Conservation (phyloP, 2,797 vertebrate genomes). For the Platalea minor region DNA sequence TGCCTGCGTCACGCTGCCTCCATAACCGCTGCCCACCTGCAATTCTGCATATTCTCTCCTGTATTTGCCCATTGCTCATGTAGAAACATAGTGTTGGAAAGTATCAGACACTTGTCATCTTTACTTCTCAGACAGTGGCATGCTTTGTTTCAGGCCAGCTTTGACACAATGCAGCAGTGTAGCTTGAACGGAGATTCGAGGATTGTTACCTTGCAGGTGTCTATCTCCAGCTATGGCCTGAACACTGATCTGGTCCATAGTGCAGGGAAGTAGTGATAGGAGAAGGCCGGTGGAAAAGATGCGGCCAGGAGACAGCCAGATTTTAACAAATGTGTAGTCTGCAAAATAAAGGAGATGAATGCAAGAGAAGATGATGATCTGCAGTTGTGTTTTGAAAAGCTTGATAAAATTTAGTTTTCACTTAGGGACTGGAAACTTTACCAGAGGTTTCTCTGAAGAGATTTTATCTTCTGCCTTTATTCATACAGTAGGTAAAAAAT, state of each 20-base stretch:
- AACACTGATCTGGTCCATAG: neutral
- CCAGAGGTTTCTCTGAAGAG: neutral
- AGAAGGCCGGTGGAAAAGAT: neutral
- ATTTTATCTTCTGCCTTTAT: neutral
- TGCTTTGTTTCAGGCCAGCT: neutral
- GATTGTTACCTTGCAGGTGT: neutral
- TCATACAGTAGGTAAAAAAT: neutral
- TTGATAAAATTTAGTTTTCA: neutral
- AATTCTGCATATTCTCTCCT: neutral
- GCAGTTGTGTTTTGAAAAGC: neutral
- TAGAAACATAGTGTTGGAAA: neutral
- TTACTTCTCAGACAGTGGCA: neutral
- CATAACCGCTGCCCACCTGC: rapidly evolving
- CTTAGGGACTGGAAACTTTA: neutral
- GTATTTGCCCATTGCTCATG: neutral
- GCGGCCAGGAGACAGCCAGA: neutral
- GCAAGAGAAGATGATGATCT: neutral
- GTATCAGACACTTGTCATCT: neutral
- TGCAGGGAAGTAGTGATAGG: neutral
- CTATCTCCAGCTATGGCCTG: neutral
- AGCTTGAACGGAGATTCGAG: neutral
- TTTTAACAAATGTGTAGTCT: neutral
- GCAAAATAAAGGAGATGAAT: neutral
- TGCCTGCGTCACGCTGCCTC: neutral
- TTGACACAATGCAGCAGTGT: neutral